Percentiles rank a stretch among this genome's conserved stretches.
These are phyloP conservation scores for Drosophila melanosoma DNA, from an alignment of 2,888 invertebrate species.

Conservation along the genomic window DNA sequence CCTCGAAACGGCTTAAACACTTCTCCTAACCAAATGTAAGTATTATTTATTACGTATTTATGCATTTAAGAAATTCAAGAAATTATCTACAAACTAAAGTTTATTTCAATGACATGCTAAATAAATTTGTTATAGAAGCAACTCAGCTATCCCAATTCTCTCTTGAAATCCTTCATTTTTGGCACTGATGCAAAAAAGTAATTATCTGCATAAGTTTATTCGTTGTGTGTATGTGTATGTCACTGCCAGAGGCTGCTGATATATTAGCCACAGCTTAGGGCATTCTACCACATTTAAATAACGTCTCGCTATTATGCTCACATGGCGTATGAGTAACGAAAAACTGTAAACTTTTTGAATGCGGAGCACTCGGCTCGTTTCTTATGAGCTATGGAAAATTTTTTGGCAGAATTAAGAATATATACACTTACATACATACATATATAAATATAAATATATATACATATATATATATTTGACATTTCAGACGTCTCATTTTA, in stretches of 20 bases:
- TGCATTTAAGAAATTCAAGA: background rate
- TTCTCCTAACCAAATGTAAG: conserved; percentile 13
- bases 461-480: conserved; percentile 57
- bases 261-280: conserved; percentile 48
- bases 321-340: conserved; percentile 59
- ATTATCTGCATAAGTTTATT: conserved; percentile 12
- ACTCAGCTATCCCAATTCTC: background rate
- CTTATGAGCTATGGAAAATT: conserved; percentile 34
- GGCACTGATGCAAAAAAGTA: conserved; percentile 5
- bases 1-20: background rate
- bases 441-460: background rate
- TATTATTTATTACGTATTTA: background rate
- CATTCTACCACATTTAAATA: conserved; percentile 12
- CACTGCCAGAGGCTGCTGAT: conserved; percentile 32
- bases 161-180: background rate
- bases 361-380: conserved; percentile 36
- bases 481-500: conserved; percentile 68
- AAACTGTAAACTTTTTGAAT: conserved; percentile 51
- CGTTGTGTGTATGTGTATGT: background rate
- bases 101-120: background rate
- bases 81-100: background rate
- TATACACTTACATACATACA: conserved; percentile 5
- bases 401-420: background rate
- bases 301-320: conserved; percentile 26
- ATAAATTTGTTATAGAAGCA: background rate